Percentiles rank a stretch among this genome's conserved stretches.
phyloP scores from a whole-genome alignment of 2,113 vertebrate genomes.

The Pseudorectes ferrugineus region DNA sequence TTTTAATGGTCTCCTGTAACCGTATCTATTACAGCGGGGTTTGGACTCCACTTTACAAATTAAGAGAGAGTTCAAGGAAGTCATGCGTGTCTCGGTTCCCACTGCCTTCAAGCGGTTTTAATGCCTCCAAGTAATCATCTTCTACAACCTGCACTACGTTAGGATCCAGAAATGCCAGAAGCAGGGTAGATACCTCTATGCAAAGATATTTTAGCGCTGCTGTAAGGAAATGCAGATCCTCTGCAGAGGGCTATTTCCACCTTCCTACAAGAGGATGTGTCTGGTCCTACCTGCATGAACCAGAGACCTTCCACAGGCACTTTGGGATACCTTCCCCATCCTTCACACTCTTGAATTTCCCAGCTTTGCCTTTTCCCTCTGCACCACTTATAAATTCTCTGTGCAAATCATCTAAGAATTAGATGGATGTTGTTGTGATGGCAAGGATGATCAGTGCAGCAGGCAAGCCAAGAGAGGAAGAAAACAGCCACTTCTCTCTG shows the following conservation, averaged over 20 bases:
- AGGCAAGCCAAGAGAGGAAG: neutral
- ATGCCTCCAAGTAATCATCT: neutral
- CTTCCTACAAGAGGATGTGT: neutral
- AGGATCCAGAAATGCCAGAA: neutral
- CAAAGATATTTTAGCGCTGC: neutral
- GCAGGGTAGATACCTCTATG: neutral
- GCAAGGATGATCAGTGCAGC: neutral
- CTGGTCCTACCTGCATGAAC: neutral
- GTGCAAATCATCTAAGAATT: neutral
- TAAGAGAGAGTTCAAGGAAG: slow-evolving; percentile 44
- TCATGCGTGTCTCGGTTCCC: slow-evolving; percentile 16
- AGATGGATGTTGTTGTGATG: neutral
- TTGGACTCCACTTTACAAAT: slow-evolving; percentile 27
- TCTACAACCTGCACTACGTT: neutral
- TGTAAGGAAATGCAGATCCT: neutral
- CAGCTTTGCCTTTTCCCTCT: neutral
- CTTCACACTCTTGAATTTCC: neutral
- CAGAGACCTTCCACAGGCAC: neutral
- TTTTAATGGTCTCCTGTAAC: slow-evolving; percentile 44
- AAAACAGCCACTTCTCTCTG: neutral
- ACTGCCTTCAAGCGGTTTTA: neutral
- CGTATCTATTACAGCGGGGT: neutral
- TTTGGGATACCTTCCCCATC: neutral
- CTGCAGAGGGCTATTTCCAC: neutral
- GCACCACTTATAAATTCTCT: neutral